Conservation (phyloP, 2,888 invertebrate species). For the Ptychoptera contaminata region DNA sequence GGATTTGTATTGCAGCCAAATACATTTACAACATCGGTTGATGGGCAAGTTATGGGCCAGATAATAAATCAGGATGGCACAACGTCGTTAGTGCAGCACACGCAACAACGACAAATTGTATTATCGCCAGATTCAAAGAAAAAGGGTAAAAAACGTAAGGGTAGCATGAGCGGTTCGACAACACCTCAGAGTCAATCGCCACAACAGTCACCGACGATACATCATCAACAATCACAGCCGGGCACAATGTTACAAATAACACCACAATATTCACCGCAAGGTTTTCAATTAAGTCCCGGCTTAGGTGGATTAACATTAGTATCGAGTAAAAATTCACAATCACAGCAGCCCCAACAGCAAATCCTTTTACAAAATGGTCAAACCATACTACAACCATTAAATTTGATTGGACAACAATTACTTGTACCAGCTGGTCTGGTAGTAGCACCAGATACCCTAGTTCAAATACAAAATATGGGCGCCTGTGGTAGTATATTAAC, state of each 20-base stretch:
- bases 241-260: constrained; percentile 52
- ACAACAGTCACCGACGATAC: constrained; percentile 23
- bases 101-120: constrained; percentile 18
- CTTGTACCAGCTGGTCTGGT: constrained; percentile 75
- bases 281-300: constrained; percentile 57
- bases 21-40: constrained; percentile 47
- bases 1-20: constrained; percentile 62
- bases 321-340: constrained; percentile 31
- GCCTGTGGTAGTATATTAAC: constrained; percentile 47
- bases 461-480: constrained; percentile 64
- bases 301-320: constrained; percentile 57
- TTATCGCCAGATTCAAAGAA: constrained; percentile 56
- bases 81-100: constrained; percentile 15
- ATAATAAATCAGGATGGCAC: constrained; percentile 33
- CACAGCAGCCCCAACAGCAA: constrained; percentile 33
- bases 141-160: constrained; percentile 58
- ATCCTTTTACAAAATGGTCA: constrained; percentile 34
- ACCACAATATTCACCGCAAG: constrained; percentile 50
- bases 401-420: constrained; percentile 68
- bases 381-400: constrained; percentile 62
- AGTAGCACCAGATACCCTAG: constrained; percentile 62
- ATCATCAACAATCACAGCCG: constrained; percentile 23
- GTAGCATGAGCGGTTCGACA: constrained; percentile 16
- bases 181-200: constrained; percentile 19
- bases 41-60: constrained; percentile 52